Evolutionary conservation across 2,113 vertebrate genomes (phyloP).

Genomic region (Megalops atlanticus): DNA sequence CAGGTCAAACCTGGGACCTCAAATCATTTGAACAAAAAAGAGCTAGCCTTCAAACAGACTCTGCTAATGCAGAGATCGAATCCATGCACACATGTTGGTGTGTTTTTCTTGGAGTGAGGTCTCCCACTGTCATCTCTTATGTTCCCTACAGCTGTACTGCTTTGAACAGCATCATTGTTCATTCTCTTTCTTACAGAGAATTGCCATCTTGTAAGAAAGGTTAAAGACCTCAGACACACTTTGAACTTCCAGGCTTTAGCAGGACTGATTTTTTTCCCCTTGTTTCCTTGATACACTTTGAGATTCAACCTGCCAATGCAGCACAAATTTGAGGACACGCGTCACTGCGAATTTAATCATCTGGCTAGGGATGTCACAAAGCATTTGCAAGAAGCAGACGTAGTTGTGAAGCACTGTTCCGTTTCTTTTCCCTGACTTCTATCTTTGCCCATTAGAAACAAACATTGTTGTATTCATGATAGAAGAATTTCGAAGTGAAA

Average conservation of each 20-base stretch:
- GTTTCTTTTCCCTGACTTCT: neutral
- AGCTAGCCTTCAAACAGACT: neutral
- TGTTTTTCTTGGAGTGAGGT: neutral
- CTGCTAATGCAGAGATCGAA: neutral
- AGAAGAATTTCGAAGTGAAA: neutral
- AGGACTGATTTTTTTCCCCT: neutral
- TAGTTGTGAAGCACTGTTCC: neutral
- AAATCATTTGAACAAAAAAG: neutral
- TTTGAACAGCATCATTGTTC: neutral
- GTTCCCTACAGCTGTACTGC: neutral
- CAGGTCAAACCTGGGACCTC: neutral
- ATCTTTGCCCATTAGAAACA: neutral
- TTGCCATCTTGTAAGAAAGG: neutral
- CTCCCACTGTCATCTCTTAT: neutral
- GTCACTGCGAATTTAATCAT: conserved; percentile 2
- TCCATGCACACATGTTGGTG: neutral
- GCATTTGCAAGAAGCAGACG: neutral
- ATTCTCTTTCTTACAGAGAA: conserved; percentile 7
- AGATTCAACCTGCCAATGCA: neutral
- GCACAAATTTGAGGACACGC: conserved; percentile 4
- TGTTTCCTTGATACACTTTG: neutral
- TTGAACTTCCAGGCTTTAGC: neutral
- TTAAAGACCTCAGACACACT: neutral
- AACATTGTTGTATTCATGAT: neutral
- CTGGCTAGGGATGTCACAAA: conserved; percentile 12